A percentile compares a stretch with the other conserved stretches of the same genome.
Evolutionary conservation across 2,797 vertebrate species (phyloP).

Genomic region (Trematomus bernacchii): DNA sequence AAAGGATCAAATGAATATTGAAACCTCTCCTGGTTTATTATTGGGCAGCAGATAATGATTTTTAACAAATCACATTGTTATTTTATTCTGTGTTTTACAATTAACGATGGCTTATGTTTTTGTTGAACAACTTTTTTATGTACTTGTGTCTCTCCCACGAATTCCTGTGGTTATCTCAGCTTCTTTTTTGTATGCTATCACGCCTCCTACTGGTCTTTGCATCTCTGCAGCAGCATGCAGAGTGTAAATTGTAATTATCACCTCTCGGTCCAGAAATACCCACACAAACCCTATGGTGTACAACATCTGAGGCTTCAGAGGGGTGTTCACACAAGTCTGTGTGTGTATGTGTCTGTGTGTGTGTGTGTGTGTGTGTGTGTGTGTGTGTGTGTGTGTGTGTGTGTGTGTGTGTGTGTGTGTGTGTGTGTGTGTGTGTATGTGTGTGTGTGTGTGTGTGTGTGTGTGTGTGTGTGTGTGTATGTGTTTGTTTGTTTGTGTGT

Average conservation of each 20-base stretch:
- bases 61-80: neutral
- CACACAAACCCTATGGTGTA: slow-evolving; percentile 17
- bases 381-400: slow-evolving; percentile 31
- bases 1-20: neutral
- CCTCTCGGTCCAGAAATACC: slow-evolving; percentile 64
- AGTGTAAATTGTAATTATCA: slow-evolving; percentile 73
- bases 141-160: neutral
- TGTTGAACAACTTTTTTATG: neutral
- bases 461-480: slow-evolving; percentile 14
- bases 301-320: slow-evolving; percentile 32
- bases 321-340: slow-evolving; percentile 27
- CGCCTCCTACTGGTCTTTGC: slow-evolving; percentile 42
- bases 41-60: neutral
- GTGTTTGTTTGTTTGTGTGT: no score
- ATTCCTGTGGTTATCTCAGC: slow-evolving; percentile 9
- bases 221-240: slow-evolving; percentile 34
- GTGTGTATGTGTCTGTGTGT: slow-evolving; percentile 27
- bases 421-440: no score
- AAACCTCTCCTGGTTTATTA: neutral
- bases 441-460: no score
- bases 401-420: no score
- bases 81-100: neutral
- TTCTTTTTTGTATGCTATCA: slow-evolving; percentile 24
- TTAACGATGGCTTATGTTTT: neutral
- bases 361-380: slow-evolving; percentile 28